A percentile compares a stretch with the other conserved stretches of the same genome.
These are phyloP conservation scores for Cynopterus sphinx DNA, from an alignment of 2,797 vertebrate genomes.

Conservation along the genomic window DNA sequence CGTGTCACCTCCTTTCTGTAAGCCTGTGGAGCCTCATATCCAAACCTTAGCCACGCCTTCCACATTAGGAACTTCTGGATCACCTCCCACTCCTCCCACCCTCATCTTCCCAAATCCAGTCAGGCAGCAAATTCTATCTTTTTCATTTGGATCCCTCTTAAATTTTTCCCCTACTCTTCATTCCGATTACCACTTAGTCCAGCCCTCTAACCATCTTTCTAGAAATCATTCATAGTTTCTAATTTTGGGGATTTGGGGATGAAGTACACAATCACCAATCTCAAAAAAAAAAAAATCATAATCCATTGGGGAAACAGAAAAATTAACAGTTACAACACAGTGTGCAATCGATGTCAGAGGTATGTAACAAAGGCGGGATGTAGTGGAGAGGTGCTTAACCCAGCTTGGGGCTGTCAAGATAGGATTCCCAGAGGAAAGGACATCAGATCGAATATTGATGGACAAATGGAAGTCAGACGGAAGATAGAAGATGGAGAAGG, in stretches of 20 bases:
- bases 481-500: neutral
- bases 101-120: neutral
- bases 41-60: neutral
- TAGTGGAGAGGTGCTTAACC: neutral
- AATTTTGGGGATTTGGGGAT: neutral
- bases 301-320: neutral
- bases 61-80: too few relatives aligned
- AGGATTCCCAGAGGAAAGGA: neutral
- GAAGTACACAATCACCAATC: neutral
- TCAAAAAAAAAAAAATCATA: neutral
- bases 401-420: neutral
- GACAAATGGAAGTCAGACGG: neutral
- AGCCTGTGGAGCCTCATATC: neutral
- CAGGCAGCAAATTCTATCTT: neutral
- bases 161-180: neutral
- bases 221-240: neutral
- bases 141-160: neutral
- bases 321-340: neutral
- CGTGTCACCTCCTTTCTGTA: neutral
- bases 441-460: neutral
- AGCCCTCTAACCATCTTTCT: neutral
- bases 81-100: neutral
- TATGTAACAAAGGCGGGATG: fast-evolving
- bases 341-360: neutral
- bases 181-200: neutral